Evolutionary conservation across 2,888 invertebrate genomes (phyloP).

Genomic region (Hypsopygia costalis): DNA sequence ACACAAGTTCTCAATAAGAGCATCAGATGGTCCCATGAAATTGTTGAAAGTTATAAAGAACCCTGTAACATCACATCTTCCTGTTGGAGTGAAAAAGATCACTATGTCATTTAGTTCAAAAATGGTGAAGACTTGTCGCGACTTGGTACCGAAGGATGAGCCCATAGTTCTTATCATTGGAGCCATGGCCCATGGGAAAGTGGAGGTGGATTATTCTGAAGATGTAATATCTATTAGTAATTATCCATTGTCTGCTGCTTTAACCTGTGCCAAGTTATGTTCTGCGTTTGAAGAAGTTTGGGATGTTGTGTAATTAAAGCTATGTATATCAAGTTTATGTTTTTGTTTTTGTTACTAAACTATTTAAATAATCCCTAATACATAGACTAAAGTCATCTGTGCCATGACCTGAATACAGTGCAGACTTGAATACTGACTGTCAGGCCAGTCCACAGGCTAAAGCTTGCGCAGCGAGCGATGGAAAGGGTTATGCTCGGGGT

Average conservation of each 20-base stretch:
- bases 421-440: too few relatives aligned
- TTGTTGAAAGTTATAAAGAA: slow-evolving; percentile 98
- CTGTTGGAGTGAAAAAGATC: slow-evolving; percentile 94
- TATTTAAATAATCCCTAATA: too few relatives aligned
- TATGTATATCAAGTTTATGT: too few relatives aligned
- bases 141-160: slow-evolving; percentile 89
- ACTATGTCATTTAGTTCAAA: slow-evolving; percentile 94
- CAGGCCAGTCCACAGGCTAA: too few relatives aligned
- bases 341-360: too few relatives aligned
- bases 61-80: slow-evolving; percentile 95
- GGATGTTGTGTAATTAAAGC: slow-evolving; percentile 82
- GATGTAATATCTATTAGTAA: slow-evolving; percentile 95
- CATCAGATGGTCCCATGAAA: slow-evolving; percentile 93
- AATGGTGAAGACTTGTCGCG: slow-evolving; percentile 83
- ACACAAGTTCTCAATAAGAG: slow-evolving; percentile 95
- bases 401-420: too few relatives aligned
- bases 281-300: slow-evolving; percentile 97
- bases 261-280: slow-evolving; percentile 97
- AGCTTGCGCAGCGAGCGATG: too few relatives aligned
- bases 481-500: too few relatives aligned
- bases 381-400: too few relatives aligned
- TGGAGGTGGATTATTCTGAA: slow-evolving; percentile 94
- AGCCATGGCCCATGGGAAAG: slow-evolving; percentile 98
- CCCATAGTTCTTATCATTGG: slow-evolving; percentile 96
- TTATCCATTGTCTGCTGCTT: slow-evolving; percentile 97